These are phyloP conservation scores for Stratiolaelaps scimitus DNA, from an alignment of 1,140 invertebrate genomes.

Conservation along the genomic window DNA sequence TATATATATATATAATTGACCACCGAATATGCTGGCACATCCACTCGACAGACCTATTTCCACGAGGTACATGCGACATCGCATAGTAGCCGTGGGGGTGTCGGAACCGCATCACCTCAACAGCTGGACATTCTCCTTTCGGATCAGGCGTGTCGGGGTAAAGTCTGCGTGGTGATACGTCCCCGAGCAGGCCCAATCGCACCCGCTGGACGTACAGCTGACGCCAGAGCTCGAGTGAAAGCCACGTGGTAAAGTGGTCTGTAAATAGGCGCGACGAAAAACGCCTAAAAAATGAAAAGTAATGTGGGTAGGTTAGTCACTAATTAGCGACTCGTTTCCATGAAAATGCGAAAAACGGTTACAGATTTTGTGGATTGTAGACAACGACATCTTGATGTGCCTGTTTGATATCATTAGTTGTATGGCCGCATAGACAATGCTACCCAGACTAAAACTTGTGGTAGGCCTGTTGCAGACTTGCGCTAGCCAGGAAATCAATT, in stretches of 20 bases:
- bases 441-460: too few species aligned
- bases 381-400: not conserved
- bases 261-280: constrained; percentile 5
- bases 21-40: too few species aligned
- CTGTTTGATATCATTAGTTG: not conserved
- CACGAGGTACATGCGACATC: constrained; percentile 8
- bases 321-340: not conserved
- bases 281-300: not conserved
- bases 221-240: constrained; percentile 24
- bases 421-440: too few species aligned
- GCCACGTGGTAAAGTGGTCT: constrained; percentile 9
- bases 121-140: constrained; percentile 43
- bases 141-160: constrained; percentile 32
- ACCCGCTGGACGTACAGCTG: constrained; percentile 12
- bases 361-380: not conserved
- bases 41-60: not conserved
- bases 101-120: constrained; percentile 43
- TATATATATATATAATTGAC: too few species aligned
- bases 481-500: too few species aligned
- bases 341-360: not conserved
- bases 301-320: not conserved
- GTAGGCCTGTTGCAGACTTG: too few species aligned
- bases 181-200: not conserved
- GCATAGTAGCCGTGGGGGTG: constrained; percentile 40
- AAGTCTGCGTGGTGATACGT: constrained; percentile 5